phyloP scores from a whole-genome alignment of 2,113 vertebrate genomes.

The Aldabrachelys gigantea region DNA sequence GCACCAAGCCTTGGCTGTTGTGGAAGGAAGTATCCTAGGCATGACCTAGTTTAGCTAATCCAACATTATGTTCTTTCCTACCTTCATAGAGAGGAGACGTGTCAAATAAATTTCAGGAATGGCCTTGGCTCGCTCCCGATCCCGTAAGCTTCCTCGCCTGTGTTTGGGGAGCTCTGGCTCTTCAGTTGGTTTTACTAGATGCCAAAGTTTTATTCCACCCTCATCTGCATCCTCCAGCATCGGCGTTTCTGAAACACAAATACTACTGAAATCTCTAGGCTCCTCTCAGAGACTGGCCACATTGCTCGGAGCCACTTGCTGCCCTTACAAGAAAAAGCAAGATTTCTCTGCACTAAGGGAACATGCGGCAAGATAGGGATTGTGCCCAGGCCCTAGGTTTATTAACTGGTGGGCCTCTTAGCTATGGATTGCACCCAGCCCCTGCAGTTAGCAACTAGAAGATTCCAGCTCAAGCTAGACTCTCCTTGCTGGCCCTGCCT shows the following conservation, averaged over 20 bases:
- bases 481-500: background rate
- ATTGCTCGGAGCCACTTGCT: background rate
- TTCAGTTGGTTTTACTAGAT: constrained; percentile 96
- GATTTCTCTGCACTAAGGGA: background rate
- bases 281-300: background rate
- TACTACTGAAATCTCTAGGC: background rate
- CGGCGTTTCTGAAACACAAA: constrained; percentile 87
- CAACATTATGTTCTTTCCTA: constrained; percentile 48
- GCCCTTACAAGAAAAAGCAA: background rate
- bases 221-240: constrained; percentile 99
- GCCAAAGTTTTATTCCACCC: constrained; percentile 95
- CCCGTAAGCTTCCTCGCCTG: constrained; percentile 91
- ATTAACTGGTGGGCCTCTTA: background rate
- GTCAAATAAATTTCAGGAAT: constrained; percentile 99
- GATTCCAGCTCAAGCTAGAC: background rate
- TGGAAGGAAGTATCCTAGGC: background rate
- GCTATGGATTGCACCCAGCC: background rate
- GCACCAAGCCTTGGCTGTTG: background rate
- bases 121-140: constrained; percentile 94
- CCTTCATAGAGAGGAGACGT: constrained; percentile 99
- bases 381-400: background rate
- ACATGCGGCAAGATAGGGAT: background rate
- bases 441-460: background rate
- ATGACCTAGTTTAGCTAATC: background rate
- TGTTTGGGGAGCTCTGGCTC: constrained; percentile 96